phyloP scores from a whole-genome alignment of 2,113 vertebrate species.

The Artemisiospiza belli region DNA sequence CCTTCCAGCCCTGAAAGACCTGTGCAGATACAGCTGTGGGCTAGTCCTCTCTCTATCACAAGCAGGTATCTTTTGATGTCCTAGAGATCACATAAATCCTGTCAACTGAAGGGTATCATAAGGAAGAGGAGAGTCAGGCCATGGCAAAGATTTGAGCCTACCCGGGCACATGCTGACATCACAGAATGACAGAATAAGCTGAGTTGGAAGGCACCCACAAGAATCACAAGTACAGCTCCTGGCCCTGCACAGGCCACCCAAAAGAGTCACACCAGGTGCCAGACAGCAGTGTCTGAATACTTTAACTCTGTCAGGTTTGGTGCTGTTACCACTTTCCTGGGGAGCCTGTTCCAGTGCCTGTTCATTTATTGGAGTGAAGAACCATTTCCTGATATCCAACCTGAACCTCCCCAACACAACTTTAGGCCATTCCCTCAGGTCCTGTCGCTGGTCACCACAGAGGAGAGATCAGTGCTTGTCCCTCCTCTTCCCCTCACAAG shows the following conservation, averaged over 20 bases:
- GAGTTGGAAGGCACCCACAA: not conserved
- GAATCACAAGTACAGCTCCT: not conserved
- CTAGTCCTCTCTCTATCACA: not conserved
- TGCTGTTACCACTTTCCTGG: not conserved
- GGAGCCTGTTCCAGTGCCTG: not conserved
- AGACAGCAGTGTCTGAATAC: not conserved
- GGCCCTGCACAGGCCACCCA: too few relatives aligned
- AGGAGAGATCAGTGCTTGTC: not conserved
- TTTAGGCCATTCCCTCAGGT: not conserved
- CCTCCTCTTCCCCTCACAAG: not conserved
- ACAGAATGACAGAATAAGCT: not conserved
- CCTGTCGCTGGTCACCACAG: not conserved
- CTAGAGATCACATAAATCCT: not conserved
- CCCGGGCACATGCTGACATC: not conserved
- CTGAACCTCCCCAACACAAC: not conserved
- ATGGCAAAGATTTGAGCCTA: not conserved
- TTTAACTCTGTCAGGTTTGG: not conserved
- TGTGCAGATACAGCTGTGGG: not conserved
- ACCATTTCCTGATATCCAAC: not conserved
- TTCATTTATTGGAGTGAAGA: not conserved
- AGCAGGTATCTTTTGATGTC: not conserved
- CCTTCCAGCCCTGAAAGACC: not conserved
- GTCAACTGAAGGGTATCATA: not conserved
- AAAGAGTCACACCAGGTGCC: not conserved
- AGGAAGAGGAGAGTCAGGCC: not conserved